These are phyloP conservation scores for Cnemophilus loriae DNA, from an alignment of 2,113 vertebrate species.

Conservation along the genomic window DNA sequence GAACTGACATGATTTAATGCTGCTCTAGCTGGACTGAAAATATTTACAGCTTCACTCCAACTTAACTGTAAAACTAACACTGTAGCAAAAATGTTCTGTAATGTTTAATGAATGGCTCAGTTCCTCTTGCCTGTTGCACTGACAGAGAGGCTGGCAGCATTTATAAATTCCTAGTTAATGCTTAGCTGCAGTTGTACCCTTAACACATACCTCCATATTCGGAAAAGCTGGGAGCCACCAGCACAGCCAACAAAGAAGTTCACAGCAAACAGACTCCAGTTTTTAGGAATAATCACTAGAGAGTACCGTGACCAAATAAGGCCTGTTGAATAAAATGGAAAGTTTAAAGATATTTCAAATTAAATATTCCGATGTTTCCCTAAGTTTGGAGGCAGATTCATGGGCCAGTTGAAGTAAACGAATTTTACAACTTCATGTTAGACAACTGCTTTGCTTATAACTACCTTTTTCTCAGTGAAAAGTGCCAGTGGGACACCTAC, in stretches of 20 bases:
- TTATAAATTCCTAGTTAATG: not conserved
- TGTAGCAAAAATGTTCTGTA: not conserved
- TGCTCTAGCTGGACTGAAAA: not conserved
- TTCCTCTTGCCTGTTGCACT: not conserved
- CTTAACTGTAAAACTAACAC: not conserved
- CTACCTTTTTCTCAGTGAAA: not conserved
- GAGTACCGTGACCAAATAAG: constrained; percentile 98
- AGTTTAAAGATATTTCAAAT: not conserved
- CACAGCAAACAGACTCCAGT: constrained; percentile 96
- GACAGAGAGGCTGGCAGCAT: not conserved
- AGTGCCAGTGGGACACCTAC: not conserved
- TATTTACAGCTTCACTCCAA: not conserved
- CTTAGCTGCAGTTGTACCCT: not conserved
- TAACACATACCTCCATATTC: constrained; percentile 90
- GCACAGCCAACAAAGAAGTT: constrained; percentile 94
- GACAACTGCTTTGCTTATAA: not conserved
- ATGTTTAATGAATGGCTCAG: not conserved
- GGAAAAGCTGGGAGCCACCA: constrained; percentile 87
- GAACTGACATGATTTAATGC: not conserved
- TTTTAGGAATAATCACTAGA: constrained; percentile 96
- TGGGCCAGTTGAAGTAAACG: not conserved
- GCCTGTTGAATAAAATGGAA: constrained; percentile 72
- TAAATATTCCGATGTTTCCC: not conserved
- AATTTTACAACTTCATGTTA: not conserved
- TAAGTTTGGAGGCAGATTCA: not conserved